Conservation (phyloP, 2,888 invertebrate species). For the Drosophila mimetica region DNA sequence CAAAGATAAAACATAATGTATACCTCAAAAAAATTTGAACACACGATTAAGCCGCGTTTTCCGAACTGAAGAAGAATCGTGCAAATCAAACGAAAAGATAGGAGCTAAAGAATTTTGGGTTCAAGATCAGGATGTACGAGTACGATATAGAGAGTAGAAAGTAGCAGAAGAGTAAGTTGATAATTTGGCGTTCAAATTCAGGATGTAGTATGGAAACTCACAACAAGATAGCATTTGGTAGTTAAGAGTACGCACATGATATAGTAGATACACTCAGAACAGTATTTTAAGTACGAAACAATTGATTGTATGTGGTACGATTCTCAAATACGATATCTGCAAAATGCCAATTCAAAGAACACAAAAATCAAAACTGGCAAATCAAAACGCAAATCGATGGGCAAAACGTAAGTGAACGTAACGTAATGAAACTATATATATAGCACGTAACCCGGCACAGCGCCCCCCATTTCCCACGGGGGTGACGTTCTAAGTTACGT, state of each 20-base stretch:
- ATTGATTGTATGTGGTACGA: slow-evolving; percentile 57
- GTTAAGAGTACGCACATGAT: slow-evolving; percentile 73
- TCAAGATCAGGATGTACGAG: slow-evolving; percentile 46
- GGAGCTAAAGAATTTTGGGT: slow-evolving; percentile 45
- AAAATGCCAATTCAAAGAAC: slow-evolving; percentile 72
- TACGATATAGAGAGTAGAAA: slow-evolving; percentile 62
- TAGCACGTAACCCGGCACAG: slow-evolving; percentile 37
- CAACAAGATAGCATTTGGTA: slow-evolving; percentile 71
- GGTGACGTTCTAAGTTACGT: slow-evolving; percentile 32
- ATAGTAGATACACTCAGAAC: slow-evolving; percentile 69
- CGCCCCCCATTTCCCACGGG: slow-evolving; percentile 14
- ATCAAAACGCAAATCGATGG: slow-evolving; percentile 50
- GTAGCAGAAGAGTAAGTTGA: slow-evolving; percentile 68
- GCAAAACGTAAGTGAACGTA: slow-evolving; percentile 48
- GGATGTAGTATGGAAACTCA: slow-evolving; percentile 64
- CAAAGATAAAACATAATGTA: slow-evolving; percentile 4
- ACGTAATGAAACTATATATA: slow-evolving; percentile 31
- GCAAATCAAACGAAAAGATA: slow-evolving; percentile 61
- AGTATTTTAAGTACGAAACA: slow-evolving; percentile 69
- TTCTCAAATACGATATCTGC: slow-evolving; percentile 65
- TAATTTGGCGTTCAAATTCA: slow-evolving; percentile 72
- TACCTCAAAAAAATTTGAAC: slow-evolving; percentile 16
- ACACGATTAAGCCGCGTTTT: slow-evolving; percentile 30
- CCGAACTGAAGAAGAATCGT: slow-evolving; percentile 28
- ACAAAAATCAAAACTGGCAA: slow-evolving; percentile 43